Evolutionary conservation across 2,888 invertebrate genomes (phyloP).

Genomic region (Tinea trinotella): DNA sequence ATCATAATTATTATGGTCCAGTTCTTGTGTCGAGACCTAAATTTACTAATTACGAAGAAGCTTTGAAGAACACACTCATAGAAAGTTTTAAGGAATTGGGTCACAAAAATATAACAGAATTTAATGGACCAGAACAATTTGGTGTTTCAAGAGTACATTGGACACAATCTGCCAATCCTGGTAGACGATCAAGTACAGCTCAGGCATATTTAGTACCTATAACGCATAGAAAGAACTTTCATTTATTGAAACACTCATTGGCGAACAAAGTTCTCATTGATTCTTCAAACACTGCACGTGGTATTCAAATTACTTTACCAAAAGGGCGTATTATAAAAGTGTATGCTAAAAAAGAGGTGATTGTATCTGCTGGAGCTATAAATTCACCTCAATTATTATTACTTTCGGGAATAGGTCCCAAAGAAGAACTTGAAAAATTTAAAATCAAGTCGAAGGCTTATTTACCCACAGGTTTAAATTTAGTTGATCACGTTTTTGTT

Average conservation of each 20-base stretch:
- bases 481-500: constrained; percentile 76
- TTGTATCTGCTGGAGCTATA: constrained; percentile 85
- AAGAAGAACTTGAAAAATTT: constrained; percentile 70
- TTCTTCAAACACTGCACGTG: constrained; percentile 69
- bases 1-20: constrained; percentile 19
- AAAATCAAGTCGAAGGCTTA: constrained; percentile 80
- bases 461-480: constrained; percentile 79
- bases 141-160: constrained; percentile 22
- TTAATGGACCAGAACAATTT: constrained; percentile 17
- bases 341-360: constrained; percentile 81
- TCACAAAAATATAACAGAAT: constrained; percentile 12
- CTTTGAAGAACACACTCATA: constrained; percentile 2
- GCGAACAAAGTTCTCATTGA: constrained; percentile 74
- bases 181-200: constrained; percentile 26
- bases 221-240: constrained; percentile 74
- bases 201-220: constrained; percentile 29
- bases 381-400: constrained; percentile 90
- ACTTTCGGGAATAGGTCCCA: constrained; percentile 84
- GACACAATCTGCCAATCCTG: constrained; percentile 15
- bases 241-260: constrained; percentile 80
- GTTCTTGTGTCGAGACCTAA: constrained; percentile 10
- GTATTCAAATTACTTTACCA: constrained; percentile 75
- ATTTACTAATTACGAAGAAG: background rate
- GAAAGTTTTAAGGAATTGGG: constrained; percentile 18
- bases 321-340: constrained; percentile 75